Percentiles rank a stretch among this genome's conserved stretches.
Conservation (phyloP, 1,140 invertebrate genomes). For the Drosophila arizonae region DNA sequence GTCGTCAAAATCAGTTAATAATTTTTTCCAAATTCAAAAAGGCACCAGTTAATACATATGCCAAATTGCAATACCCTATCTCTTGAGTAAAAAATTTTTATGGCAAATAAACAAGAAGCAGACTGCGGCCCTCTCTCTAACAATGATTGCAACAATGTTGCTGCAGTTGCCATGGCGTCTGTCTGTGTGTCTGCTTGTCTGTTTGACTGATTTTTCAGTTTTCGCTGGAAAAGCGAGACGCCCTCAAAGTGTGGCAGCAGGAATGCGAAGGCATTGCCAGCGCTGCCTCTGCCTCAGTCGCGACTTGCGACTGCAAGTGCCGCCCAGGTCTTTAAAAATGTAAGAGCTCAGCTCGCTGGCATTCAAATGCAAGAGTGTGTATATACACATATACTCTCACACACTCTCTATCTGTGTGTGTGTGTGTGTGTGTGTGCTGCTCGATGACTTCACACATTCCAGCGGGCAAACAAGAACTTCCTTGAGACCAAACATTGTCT, state of each 20-base stretch:
- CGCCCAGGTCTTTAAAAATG: slow-evolving; percentile 75
- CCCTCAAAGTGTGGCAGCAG: slow-evolving; percentile 50
- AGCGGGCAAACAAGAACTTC: slow-evolving; percentile 48
- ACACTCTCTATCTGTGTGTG: not conserved
- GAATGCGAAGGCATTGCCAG: slow-evolving; percentile 53
- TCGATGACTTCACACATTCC: slow-evolving; percentile 80
- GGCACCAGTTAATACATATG: no score
- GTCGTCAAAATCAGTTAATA: no score
- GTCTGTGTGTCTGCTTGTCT: no score
- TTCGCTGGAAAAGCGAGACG: slow-evolving; percentile 75
- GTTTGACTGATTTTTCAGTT: slow-evolving; percentile 33
- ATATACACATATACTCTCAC: slow-evolving; percentile 8
- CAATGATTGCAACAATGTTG: slow-evolving; percentile 25
- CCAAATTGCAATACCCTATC: no score
- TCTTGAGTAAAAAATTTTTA: no score
- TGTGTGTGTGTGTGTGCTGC: slow-evolving; percentile 20
- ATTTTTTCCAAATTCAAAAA: no score
- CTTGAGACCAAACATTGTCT: slow-evolving; percentile 52
- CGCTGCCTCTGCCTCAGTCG: not conserved
- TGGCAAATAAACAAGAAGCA: no score
- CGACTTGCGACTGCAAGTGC: slow-evolving; percentile 64
- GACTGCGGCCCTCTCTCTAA: not conserved
- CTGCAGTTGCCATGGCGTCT: no score
- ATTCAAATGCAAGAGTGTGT: slow-evolving; percentile 55
- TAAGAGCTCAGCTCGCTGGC: slow-evolving; percentile 59